These are phyloP conservation scores for Sepioteuthis lessoniana DNA, from an alignment of 2,888 invertebrate species.

Conservation along the genomic window DNA sequence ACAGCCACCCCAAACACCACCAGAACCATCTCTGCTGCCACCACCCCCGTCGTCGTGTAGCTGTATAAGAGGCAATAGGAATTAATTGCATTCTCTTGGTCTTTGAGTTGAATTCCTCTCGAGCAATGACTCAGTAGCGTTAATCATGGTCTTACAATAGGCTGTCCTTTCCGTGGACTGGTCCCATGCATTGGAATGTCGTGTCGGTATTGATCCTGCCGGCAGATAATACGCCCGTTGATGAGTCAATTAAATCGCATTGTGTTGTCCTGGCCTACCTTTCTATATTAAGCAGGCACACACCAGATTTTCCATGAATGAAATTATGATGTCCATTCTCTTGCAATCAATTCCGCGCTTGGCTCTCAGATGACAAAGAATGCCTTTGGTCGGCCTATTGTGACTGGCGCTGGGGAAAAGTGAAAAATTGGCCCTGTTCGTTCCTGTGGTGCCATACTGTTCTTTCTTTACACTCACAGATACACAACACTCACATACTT, in stretches of 20 bases:
- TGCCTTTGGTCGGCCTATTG: constrained; percentile 47
- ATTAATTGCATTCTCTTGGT: constrained; percentile 47
- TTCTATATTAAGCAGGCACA: constrained; percentile 49
- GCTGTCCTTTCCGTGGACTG: constrained; percentile 10
- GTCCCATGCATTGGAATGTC: constrained; percentile 54
- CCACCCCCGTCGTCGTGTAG: neutral
- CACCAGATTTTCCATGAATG: constrained; percentile 48
- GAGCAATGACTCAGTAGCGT: constrained; percentile 46
- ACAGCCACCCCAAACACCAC: neutral
- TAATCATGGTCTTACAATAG: constrained; percentile 47
- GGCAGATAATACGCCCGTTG: constrained; percentile 57
- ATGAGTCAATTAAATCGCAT: constrained; percentile 61
- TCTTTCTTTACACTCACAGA: neutral
- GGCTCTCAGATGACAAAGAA: constrained; percentile 47
- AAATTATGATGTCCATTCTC: constrained; percentile 47
- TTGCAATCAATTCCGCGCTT: constrained; percentile 44
- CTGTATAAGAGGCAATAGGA: constrained; percentile 42
- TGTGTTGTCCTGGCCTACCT: constrained; percentile 52
- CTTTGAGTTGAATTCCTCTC: constrained; percentile 47
- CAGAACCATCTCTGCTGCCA: neutral
- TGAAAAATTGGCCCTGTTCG: constrained; percentile 44
- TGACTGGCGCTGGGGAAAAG: constrained; percentile 45
- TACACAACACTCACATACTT: neutral
- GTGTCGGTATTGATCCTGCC: constrained; percentile 56
- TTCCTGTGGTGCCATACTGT: neutral